Base-by-base conservation (phyloP, 2,888 invertebrate genomes). In the Drosophila affinis region DNA sequence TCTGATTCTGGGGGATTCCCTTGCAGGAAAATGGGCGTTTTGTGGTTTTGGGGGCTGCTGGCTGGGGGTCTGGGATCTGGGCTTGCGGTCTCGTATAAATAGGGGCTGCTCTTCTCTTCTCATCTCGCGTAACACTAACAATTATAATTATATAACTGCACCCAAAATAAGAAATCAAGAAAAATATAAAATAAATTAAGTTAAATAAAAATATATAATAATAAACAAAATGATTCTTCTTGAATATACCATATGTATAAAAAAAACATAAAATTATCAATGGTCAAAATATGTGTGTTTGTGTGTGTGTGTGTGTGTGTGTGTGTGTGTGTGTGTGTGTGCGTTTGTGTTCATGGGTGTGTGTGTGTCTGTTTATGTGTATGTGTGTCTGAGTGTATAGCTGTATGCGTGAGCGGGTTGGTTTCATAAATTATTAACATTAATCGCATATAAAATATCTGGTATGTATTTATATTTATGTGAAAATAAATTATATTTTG, bases 351-450 rank as follows among this genome's bases (percentile, higher is more conserved):
- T 24, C 24, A 24, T 24, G 24, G 24, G 44, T 57, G 34, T 29
- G 46, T 57, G 32, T 63, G 46, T 65, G 4, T 21, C 21, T 21
- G 21, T 21, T 21, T 21, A 21, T 52, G n/a, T 48, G 39, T 69
- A 14, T 57, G 18, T 59, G 27, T 69, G 3, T 63, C 48, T 59
- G 44, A 10, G 6, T 49, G 10, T 57, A 34, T 67, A 48, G 51
- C 1, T 52, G 45, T 57, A 24, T 62, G 52, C 68, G 6, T 76
- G 48, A 59, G 29, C 60, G 34, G 54, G 58, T 73, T 72, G 57
- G 56, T 77, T 82, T 81, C 72, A 84, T 82, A 86, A 86, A 84
- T 86, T 81, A 81, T 86, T 83, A 85, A 84, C 77, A 83, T 62
- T 84, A 83, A 79, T 77, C 79, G 75, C 55, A 64, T 60, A 71